Evolutionary conservation across 2,113 vertebrate species (phyloP).

Genomic region (Eulemur rufifrons): DNA sequence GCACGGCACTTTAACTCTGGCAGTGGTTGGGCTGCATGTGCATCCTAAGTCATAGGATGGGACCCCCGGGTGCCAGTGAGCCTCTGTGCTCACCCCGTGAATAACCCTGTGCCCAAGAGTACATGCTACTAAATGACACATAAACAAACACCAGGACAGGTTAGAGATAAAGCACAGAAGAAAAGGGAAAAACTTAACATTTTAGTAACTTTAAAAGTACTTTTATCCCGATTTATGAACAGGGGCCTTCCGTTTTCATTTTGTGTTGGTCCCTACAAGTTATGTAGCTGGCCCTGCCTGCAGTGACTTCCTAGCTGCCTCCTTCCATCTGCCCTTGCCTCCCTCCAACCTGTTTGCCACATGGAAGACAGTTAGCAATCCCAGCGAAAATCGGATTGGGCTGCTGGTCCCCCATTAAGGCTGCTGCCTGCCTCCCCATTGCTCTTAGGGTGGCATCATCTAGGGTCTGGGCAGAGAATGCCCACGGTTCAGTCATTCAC

Average conservation of each 20-base stretch:
- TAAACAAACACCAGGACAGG: neutral
- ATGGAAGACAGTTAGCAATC: neutral
- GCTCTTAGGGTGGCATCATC: neutral
- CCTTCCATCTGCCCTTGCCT: neutral
- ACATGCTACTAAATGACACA: neutral
- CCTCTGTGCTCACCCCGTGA: neutral
- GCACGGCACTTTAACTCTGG: neutral
- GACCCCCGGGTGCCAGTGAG: neutral
- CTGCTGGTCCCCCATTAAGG: neutral
- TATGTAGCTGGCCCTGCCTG: neutral
- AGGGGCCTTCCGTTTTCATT: neutral
- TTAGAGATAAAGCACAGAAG: neutral
- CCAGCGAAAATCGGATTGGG: neutral
- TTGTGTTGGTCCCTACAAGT: neutral
- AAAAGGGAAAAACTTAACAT: neutral
- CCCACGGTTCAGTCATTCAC: rapidly evolving
- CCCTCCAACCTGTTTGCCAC: neutral
- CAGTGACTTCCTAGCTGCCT: neutral
- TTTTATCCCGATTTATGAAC: neutral
- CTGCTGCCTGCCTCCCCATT: neutral
- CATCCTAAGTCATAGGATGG: neutral
- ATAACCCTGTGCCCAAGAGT: neutral
- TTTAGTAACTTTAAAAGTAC: neutral
- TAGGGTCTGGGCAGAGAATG: neutral
- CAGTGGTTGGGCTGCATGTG: neutral